Evolutionary conservation across 2,797 vertebrate genomes (phyloP), one percentile per base, ranked within the genome.

Genomic region (Numenius phaeopus): DNA sequence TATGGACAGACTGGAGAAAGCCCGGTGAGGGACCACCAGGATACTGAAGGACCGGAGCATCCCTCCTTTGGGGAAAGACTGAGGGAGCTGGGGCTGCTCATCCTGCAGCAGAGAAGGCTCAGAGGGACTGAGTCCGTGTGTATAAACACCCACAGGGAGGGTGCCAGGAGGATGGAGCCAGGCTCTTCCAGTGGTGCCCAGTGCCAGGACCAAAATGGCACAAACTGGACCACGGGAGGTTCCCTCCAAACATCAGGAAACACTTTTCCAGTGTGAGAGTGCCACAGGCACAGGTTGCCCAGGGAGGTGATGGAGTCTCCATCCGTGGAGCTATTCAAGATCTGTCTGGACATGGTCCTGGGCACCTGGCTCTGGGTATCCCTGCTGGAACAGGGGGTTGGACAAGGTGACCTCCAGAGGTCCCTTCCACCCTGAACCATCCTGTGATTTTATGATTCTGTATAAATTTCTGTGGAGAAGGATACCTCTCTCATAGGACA

Each of bases 211-310:
- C 50, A 30, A 16, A 10, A 0, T 1, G 47, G 55, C 54, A 29
- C 14, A 3, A 40, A 16, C 20, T 30, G 54, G 22, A 26, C 7
- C 26, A 14, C 0, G 1, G 1, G 42, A 58, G 14, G 17, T 18
- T 69, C 34, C 29, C 22, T 54, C 39, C 46, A 34, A 20, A 14
- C 19, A 55, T 8, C 2, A 1, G 50, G 55, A 47, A 42, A 16
- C 29, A 9, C 29, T 22, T 61, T 17, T 13, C 26, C 19, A 16
- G 17, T 14, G 58, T 14, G 52, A 13, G 22, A 34, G 32, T 67
- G 62, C 39, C 55, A 19, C 20, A 26, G n/a, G 40, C 47, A 39
- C 34, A 44, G 50, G 44, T 2, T 82, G 29, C n/a, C 9, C n/a
- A 19, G 23, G 17, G 46, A 44, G 44, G 34, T n/a, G 52, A 6